Evolutionary conservation across 30 jellyfish, hydroid and myxozoan species (phyloP).

Genomic region (Rhopilema esculentum): DNA sequence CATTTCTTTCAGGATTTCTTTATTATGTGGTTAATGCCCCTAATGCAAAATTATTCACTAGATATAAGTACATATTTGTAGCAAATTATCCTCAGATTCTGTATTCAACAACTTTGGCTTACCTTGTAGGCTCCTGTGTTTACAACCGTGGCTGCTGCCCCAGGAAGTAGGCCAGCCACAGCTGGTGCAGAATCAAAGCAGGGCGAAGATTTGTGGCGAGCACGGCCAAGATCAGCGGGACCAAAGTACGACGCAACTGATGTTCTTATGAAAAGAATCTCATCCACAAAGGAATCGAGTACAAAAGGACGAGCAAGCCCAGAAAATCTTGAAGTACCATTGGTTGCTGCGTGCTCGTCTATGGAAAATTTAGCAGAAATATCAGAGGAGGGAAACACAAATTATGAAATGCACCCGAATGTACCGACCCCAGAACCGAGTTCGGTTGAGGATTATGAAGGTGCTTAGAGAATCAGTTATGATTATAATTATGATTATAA

Average conservation of each 20-base stretch:
- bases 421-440: conserved; percentile 57
- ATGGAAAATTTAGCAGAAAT: neutral
- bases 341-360: neutral
- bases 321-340: conserved; percentile 17
- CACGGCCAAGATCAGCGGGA: conserved; percentile 51
- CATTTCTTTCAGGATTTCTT: too few relatives aligned
- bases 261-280: neutral
- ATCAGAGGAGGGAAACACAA: neutral
- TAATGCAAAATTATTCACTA: too few relatives aligned
- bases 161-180: conserved; percentile 39
- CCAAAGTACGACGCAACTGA: conserved; percentile 15
- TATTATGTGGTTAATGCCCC: too few relatives aligned
- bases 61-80: too few relatives aligned
- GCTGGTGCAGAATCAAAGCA: conserved; percentile 6
- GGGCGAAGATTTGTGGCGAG: neutral
- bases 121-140: conserved; percentile 26
- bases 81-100: too few relatives aligned
- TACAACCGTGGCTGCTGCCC: conserved; percentile 10
- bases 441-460: neutral
- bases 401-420: conserved; percentile 39
- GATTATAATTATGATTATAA: too few relatives aligned
- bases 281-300: neutral
- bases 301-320: neutral
- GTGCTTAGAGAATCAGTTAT: neutral
- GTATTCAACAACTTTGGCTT: too few relatives aligned